phyloP scores from a whole-genome alignment of 2,113 vertebrate species.

The Thalassarche chlororhynchos region DNA sequence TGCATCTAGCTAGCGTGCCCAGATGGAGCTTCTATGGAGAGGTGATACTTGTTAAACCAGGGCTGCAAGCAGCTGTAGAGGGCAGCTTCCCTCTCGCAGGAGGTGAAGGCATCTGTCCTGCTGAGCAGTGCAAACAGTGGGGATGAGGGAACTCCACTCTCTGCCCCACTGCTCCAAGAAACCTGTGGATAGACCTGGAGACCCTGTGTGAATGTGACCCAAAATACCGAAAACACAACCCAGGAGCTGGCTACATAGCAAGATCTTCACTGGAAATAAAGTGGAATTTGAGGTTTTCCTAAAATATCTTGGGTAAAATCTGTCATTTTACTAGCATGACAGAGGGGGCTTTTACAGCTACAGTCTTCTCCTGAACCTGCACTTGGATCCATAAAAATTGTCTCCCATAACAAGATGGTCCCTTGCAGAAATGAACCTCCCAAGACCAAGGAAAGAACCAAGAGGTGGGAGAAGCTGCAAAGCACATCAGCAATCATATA shows the following conservation, averaged over 20 bases:
- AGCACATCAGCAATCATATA: not conserved
- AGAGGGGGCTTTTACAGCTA: not conserved
- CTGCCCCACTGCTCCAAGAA: not conserved
- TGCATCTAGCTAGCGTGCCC: not conserved
- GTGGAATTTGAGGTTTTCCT: not conserved
- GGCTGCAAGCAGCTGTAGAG: not conserved
- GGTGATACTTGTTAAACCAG: not conserved
- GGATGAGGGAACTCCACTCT: not conserved
- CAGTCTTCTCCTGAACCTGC: not conserved
- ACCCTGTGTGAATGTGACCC: not conserved
- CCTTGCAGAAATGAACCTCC: not conserved
- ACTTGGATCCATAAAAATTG: not conserved
- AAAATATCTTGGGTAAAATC: not conserved
- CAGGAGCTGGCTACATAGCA: not conserved
- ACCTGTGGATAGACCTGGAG: not conserved
- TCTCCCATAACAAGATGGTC: not conserved
- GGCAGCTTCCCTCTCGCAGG: not conserved
- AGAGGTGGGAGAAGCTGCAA: not conserved
- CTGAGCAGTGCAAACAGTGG: rapidly evolving
- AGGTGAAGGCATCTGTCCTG: not conserved
- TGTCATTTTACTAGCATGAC: not conserved
- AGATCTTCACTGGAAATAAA: not conserved
- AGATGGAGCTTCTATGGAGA: not conserved
- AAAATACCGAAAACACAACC: not conserved
- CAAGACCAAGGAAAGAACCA: not conserved